phyloP scores from a whole-genome alignment of 2,888 invertebrate species.

The Synergus laeviventris region DNA sequence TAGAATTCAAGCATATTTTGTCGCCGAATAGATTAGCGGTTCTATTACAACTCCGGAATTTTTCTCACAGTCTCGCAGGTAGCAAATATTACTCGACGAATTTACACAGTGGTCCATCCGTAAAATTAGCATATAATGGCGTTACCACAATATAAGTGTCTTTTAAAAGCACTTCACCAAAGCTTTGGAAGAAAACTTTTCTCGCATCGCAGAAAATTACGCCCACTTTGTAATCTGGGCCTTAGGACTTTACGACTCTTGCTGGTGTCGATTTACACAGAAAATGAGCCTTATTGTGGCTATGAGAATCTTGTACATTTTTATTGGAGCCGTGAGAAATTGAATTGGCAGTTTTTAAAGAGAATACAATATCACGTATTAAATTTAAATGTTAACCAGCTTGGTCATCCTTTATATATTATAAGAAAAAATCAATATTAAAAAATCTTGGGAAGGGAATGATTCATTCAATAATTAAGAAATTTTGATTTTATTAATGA shows the following conservation, averaged over 20 bases:
- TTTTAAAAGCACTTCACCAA: conserved; percentile 4
- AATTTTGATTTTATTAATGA: background rate
- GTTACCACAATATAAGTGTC: conserved; percentile 48
- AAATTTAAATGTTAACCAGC: background rate
- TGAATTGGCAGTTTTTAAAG: background rate
- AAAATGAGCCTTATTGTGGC: background rate
- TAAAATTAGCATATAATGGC: conserved; percentile 68
- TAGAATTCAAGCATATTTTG: conserved; percentile 57
- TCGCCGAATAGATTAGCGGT: conserved; percentile 52
- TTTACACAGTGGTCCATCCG: conserved; percentile 61
- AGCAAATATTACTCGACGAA: conserved; percentile 55
- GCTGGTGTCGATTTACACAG: background rate
- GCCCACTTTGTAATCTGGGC: background rate
- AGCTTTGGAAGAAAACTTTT: conserved; percentile 12
- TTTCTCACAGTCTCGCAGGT: conserved; percentile 59
- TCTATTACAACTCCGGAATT: conserved; percentile 50
- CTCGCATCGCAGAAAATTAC: conserved; percentile 5
- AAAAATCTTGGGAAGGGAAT: background rate
- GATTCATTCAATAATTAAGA: background rate
- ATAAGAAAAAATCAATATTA: too few species aligned
- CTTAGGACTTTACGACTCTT: conserved; percentile 1
- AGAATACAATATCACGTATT: background rate
- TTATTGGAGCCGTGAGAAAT: background rate
- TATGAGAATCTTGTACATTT: conserved; percentile 8
- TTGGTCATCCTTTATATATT: background rate